These are phyloP conservation scores for Nannospalax galili DNA, from an alignment of 2,113 vertebrate genomes.

Conservation along the genomic window DNA sequence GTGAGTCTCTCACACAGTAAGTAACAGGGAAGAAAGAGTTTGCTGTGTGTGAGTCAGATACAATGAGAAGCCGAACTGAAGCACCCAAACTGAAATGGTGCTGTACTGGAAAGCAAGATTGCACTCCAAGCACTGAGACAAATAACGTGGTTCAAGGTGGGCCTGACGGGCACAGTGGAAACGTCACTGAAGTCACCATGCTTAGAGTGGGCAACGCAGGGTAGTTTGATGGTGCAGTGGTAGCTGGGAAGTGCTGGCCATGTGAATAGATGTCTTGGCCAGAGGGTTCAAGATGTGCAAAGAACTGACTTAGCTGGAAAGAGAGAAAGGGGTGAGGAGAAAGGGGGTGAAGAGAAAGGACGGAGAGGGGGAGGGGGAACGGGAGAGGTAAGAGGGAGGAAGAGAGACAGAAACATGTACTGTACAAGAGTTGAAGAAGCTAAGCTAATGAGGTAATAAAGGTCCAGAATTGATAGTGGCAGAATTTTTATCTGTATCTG, in stretches of 20 bases:
- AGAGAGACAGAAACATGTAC: background rate
- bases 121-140: background rate
- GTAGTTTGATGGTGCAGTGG: accelerated
- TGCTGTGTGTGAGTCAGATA: background rate
- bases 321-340: no score
- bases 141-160: background rate
- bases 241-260: accelerated
- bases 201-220: background rate
- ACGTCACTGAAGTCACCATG: background rate
- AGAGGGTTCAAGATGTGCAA: background rate
- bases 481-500: background rate
- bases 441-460: background rate
- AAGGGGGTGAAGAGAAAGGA: no score
- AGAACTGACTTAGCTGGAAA: background rate
- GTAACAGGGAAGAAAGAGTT: background rate
- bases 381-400: no score
- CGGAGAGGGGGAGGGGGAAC: no score
- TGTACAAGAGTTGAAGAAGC: background rate
- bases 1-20: background rate
- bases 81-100: background rate
- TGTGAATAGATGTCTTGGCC: background rate
- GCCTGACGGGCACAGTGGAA: background rate
- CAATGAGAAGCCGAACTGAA: background rate
- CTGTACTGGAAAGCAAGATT: background rate
- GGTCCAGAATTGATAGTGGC: background rate